phyloP scores from a whole-genome alignment of 1,140 invertebrate species.

The Homalodisca vitripennis region DNA sequence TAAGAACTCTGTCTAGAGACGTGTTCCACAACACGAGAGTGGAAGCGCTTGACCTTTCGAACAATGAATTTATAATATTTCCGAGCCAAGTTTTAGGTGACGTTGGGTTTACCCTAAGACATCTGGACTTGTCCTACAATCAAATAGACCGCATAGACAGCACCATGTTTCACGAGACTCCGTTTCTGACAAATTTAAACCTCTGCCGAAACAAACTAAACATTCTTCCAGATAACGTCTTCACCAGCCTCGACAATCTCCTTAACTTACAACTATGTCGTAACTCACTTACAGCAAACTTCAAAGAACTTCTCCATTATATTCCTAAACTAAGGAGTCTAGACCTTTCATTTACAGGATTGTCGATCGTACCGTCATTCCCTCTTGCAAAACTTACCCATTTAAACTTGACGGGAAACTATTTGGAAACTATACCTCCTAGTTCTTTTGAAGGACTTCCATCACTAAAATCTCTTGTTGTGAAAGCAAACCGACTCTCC shows the following conservation, averaged over 20 bases:
- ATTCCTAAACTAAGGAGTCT: slow-evolving; percentile 75
- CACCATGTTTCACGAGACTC: slow-evolving; percentile 80
- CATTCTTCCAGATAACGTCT: slow-evolving; percentile 85
- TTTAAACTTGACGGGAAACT: slow-evolving; percentile 74
- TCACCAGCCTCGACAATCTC: slow-evolving; percentile 75
- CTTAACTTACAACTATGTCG: slow-evolving; percentile 75
- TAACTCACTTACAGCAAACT: slow-evolving; percentile 81
- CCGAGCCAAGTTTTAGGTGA: slow-evolving; percentile 69
- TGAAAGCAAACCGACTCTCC: slow-evolving; percentile 65
- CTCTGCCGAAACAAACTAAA: slow-evolving; percentile 78
- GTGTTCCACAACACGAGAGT: slow-evolving; percentile 76
- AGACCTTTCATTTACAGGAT: slow-evolving; percentile 66
- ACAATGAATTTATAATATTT: slow-evolving; percentile 74
- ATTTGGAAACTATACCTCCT: slow-evolving; percentile 60
- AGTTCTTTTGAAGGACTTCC: slow-evolving; percentile 61
- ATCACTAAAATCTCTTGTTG: slow-evolving; percentile 61
- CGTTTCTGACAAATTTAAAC: slow-evolving; percentile 74
- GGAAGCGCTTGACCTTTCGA: slow-evolving; percentile 75
- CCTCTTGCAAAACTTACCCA: slow-evolving; percentile 68
- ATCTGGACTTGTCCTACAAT: slow-evolving; percentile 76
- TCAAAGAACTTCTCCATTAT: slow-evolving; percentile 87
- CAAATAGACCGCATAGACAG: slow-evolving; percentile 83
- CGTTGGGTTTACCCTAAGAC: slow-evolving; percentile 70
- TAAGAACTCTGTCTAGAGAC: slow-evolving; percentile 73
- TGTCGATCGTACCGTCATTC: slow-evolving; percentile 68